Evolutionary conservation across 2,113 vertebrate genomes (phyloP), one percentile per base, ranked within the genome.

Genomic region (Cyprinodon brontotheroides): DNA sequence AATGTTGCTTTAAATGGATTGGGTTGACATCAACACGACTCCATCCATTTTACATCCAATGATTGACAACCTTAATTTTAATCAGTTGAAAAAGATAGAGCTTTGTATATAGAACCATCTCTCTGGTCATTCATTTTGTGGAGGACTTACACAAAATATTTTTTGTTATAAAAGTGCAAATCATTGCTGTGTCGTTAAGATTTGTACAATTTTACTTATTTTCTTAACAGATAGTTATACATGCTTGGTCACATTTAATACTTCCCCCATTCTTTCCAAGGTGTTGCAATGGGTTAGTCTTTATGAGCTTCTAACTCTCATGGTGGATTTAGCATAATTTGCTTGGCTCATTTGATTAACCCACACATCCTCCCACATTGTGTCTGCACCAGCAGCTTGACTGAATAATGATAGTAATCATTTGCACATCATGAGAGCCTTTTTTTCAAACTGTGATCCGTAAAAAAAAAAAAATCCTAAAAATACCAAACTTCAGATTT

Each of bases 401-500:
- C 65, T 87, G 82, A 81, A 70, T 90, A 87, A 91, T 92, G 75
- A 90, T 86, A 65, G 81, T 86, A 90, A 92, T 91, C 80, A 88
- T 72, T 50, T n/a, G 60, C 61, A 80, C 79, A 87, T 81, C 77
- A 74, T 85, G 70, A 86, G 68, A 81, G 61, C 64, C 11, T 4
- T 48, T 15, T 36, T 71, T 83, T 78, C 75, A 61, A 80, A 68
- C 8, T 75, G 68, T 78, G 71, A 85, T 73, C 72, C 77, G 67
- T 61, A 70, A 70, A 29, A 29, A 70, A 70, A 29, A 29, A 29
- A 29, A 29, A 65, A 65, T 59, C 67, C 69, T 72, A 22, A 53
- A 57, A 60, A 80, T 65, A 61, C 13, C n/a, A 66, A 67, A 72
- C 61, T 36, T 65, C 40, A 57, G 72, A 53, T 75, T 73, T 78